Evolutionary conservation across 2,888 invertebrate species (phyloP).

Genomic region (Anodontia alba): DNA sequence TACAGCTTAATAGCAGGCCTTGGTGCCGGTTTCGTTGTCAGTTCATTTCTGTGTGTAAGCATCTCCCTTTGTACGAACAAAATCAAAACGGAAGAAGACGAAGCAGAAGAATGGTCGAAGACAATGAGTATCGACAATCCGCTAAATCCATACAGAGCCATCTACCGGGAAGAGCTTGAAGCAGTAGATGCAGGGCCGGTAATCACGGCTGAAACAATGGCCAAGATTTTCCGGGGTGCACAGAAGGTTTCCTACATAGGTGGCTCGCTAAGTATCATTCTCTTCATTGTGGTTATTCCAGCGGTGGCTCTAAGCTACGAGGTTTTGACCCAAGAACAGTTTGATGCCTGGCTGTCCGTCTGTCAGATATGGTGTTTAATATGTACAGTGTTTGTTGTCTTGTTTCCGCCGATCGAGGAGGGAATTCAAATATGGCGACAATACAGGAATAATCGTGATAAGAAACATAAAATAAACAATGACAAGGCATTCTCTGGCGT

Average conservation of each 20-base stretch:
- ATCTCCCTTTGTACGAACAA: constrained; percentile 73
- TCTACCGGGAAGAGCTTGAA: constrained; percentile 70
- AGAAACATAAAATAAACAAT: background rate
- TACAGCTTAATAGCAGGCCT: constrained; percentile 75
- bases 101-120: constrained; percentile 71
- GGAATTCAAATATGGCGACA: constrained; percentile 61
- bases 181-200: constrained; percentile 38
- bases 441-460: constrained; percentile 2
- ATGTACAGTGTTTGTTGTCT: constrained; percentile 59
- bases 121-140: constrained; percentile 77
- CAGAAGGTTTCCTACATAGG: constrained; percentile 46
- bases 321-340: constrained; percentile 55
- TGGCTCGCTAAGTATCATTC: constrained; percentile 43
- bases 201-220: constrained; percentile 60
- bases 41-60: constrained; percentile 67
- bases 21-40: constrained; percentile 67
- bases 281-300: constrained; percentile 63
- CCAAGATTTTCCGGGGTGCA: constrained; percentile 55
- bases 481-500: background rate
- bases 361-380: constrained; percentile 61
- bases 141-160: constrained; percentile 68
- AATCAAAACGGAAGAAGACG: constrained; percentile 59
- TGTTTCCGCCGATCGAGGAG: constrained; percentile 65
- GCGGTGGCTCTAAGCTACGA: constrained; percentile 56
- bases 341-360: constrained; percentile 51